Evolutionary conservation across 2,113 vertebrate species (phyloP).

Genomic region (Polyodon spathula): DNA sequence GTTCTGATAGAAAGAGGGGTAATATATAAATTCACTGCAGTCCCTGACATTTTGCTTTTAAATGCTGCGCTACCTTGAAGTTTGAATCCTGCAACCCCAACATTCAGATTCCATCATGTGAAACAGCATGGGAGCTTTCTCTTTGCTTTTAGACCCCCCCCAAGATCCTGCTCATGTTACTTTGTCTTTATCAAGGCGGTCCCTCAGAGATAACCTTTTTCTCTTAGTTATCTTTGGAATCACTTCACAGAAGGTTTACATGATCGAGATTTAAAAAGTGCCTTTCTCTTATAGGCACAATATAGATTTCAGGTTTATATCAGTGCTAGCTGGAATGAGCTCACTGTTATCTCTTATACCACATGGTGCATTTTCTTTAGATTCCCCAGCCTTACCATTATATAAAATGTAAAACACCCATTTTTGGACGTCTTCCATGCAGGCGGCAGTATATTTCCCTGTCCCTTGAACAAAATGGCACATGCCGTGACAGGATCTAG

Average conservation of each 20-base stretch:
- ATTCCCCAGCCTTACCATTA: not conserved
- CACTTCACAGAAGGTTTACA: constrained; percentile 9
- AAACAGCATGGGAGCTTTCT: not conserved
- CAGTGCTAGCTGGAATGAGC: constrained; percentile 5
- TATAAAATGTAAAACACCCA: not conserved
- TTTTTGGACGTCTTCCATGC: not conserved
- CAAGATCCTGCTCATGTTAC: not conserved
- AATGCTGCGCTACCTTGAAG: not conserved
- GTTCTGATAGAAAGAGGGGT: not conserved
- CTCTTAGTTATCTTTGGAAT: constrained; percentile 8
- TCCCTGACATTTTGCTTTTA: not conserved
- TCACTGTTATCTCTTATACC: constrained; percentile 10
- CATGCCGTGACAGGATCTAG: not conserved
- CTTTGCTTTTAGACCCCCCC: not conserved
- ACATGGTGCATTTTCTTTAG: constrained; percentile 10
- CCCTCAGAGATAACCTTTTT: constrained; percentile 4
- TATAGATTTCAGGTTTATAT: constrained; percentile 15
- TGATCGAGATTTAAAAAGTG: constrained; percentile 10
- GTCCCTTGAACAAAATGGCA: not conserved
- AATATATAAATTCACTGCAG: not conserved
- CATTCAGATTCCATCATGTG: not conserved
- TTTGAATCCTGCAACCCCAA: not conserved
- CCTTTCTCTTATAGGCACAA: constrained; percentile 8
- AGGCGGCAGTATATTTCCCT: not conserved
- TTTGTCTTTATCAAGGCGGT: not conserved